phyloP scores from a whole-genome alignment of 1,140 invertebrate genomes.

The Rhynchophorus ferrugineus region DNA sequence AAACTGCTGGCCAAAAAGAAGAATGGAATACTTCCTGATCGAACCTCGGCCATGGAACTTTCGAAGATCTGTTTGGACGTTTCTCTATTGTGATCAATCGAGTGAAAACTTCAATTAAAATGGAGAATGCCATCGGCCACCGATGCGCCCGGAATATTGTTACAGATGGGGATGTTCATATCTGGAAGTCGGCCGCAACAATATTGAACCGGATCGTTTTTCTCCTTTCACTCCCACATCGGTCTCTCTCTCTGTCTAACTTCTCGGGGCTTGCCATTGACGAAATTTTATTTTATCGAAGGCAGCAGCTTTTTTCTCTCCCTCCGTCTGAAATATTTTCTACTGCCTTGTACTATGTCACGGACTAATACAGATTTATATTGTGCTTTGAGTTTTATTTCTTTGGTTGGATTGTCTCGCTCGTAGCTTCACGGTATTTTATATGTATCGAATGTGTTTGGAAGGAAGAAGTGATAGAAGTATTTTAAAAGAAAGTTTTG shows the following conservation, averaged over 20 bases:
- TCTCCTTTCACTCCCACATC: too few relatives aligned
- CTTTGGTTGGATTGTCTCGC: not conserved
- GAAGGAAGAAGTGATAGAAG: not conserved
- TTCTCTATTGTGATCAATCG: constrained; percentile 13
- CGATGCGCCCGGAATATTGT: constrained; percentile 14
- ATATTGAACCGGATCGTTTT: constrained; percentile 14
- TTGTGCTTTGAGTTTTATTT: constrained; percentile 2
- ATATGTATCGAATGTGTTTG: not conserved
- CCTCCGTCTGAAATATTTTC: constrained; percentile 10
- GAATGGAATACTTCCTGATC: too few relatives aligned
- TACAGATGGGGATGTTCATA: constrained; percentile 19
- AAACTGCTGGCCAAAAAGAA: too few relatives aligned
- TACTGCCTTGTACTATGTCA: constrained; percentile 7
- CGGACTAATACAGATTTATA: constrained; percentile 13
- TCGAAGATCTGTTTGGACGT: constrained; percentile 16
- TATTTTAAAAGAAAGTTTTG: too few relatives aligned
- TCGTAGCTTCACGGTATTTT: constrained; percentile 3
- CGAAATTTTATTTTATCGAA: constrained; percentile 14
- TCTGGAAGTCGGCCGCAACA: constrained; percentile 9
- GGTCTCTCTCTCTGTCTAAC: too few relatives aligned
- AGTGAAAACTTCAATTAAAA: constrained; percentile 22
- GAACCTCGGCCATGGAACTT: too few relatives aligned
- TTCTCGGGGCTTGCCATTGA: too few relatives aligned
- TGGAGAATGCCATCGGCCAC: constrained; percentile 12
- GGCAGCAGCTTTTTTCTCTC: too few relatives aligned